Percentiles rank a stretch among this genome's conserved stretches.
Conservation (phyloP, 2,888 invertebrate genomes). For the Deroplatys truncata region DNA sequence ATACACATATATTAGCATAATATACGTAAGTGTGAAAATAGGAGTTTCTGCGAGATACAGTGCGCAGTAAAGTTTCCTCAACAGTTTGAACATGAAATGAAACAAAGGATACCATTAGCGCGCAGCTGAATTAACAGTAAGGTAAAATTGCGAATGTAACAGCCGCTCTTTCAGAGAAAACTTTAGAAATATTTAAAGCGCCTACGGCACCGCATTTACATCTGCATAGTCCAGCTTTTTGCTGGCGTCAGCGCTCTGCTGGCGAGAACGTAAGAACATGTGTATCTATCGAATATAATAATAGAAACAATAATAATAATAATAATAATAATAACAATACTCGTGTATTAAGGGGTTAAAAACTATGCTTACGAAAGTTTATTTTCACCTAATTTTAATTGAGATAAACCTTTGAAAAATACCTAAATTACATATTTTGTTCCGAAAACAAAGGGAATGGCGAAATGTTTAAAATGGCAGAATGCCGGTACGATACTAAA, state of each 20-base stretch:
- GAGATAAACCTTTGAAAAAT: too few relatives aligned
- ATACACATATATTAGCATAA: background rate
- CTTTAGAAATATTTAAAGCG: background rate
- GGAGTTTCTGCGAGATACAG: background rate
- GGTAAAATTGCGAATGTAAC: background rate
- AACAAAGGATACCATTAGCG: background rate
- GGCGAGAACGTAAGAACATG: too few relatives aligned
- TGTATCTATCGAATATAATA: too few relatives aligned
- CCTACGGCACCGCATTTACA: background rate
- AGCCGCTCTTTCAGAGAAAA: background rate
- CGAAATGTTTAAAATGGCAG: too few relatives aligned
- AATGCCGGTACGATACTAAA: too few relatives aligned
- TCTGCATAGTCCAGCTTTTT: background rate
- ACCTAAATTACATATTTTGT: too few relatives aligned
- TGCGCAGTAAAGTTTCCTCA: background rate
- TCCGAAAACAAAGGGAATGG: too few relatives aligned
- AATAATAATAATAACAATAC: too few relatives aligned
- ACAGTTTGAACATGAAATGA: background rate
- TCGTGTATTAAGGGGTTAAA: too few relatives aligned
- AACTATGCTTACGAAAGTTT: too few relatives aligned
- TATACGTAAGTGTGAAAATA: background rate
- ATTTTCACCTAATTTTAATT: too few relatives aligned
- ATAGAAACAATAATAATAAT: too few relatives aligned
- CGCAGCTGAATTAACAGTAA: background rate
- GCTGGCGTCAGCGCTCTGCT: background rate